Conservation (phyloP, 2,888 invertebrate species). For the Sesia apiformis region DNA sequence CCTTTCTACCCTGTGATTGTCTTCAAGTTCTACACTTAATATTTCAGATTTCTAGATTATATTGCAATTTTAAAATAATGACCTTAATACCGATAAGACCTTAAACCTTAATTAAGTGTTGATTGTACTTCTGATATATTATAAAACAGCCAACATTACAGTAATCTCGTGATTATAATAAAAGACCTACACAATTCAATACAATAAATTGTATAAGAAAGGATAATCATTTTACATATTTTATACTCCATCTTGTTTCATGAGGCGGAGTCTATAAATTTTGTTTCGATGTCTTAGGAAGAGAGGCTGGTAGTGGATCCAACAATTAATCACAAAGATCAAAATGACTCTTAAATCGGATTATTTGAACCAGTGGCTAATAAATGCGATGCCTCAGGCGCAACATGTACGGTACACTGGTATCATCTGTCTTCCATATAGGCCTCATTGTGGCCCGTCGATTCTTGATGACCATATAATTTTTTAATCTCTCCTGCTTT, state of each 20-base stretch:
- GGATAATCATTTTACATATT: no score
- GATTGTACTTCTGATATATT: no score
- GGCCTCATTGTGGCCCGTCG: constrained; percentile 17
- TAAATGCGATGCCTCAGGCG: constrained; percentile 18
- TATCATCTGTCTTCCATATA: constrained; percentile 29
- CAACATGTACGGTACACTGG: constrained; percentile 13
- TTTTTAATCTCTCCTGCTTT: constrained; percentile 14
- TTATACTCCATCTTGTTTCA: no score
- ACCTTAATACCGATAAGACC: no score
- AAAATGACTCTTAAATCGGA: constrained; percentile 37
- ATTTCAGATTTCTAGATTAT: no score
- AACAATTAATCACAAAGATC: constrained; percentile 41
- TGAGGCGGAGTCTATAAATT: constrained; percentile 10
- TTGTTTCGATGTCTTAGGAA: constrained; percentile 5
- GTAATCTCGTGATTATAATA: no score
- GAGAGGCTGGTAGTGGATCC: constrained; percentile 6
- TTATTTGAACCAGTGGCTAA: constrained; percentile 35
- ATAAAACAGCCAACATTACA: no score
- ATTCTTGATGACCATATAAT: constrained; percentile 18
- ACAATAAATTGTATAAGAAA: no score
- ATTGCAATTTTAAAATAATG: no score
- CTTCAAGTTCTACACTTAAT: constrained; percentile 5
- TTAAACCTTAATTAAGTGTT: no score
- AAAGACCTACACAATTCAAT: no score
- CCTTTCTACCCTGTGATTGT: constrained; percentile 29